These are phyloP conservation scores for Halcyon senegalensis DNA, from an alignment of 2,113 vertebrate species.

Conservation along the genomic window DNA sequence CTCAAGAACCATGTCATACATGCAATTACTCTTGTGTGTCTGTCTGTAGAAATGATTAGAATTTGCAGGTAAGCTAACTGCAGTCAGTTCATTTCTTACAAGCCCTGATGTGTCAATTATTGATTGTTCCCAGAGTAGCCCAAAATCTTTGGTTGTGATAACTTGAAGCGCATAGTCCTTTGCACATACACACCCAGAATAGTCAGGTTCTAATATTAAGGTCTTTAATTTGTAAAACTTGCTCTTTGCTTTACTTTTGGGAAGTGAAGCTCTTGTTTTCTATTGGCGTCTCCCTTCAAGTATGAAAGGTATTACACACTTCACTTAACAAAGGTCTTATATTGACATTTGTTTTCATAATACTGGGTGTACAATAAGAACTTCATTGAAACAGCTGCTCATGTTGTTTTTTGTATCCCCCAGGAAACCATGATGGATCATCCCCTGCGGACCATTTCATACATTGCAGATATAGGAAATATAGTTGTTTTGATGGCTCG, in stretches of 20 bases:
- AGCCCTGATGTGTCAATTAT: background rate
- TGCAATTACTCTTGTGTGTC: background rate
- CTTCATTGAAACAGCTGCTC: background rate
- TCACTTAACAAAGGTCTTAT: background rate
- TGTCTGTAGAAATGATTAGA: background rate
- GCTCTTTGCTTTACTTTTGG: background rate
- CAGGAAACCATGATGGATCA: conserved; percentile 98
- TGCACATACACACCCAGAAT: background rate
- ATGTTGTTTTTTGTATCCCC: background rate
- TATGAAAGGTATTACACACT: background rate
- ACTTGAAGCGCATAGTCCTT: background rate
- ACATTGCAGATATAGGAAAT: conserved; percentile 97
- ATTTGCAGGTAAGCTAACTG: background rate
- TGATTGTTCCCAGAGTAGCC: background rate
- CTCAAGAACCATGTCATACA: background rate
- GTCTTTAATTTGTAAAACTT: background rate
- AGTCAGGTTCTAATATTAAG: background rate
- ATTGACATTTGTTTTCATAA: background rate
- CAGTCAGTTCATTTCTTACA: background rate
- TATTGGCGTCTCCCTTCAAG: background rate
- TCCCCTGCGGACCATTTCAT: conserved; percentile 94
- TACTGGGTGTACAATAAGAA: background rate
- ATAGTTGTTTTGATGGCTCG: conserved; percentile 97
- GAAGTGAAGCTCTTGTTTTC: background rate
- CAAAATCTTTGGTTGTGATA: background rate